Evolutionary conservation across 2,113 vertebrate species (phyloP).

Genomic region (Sinocyclocheilus anshuiensis): DNA sequence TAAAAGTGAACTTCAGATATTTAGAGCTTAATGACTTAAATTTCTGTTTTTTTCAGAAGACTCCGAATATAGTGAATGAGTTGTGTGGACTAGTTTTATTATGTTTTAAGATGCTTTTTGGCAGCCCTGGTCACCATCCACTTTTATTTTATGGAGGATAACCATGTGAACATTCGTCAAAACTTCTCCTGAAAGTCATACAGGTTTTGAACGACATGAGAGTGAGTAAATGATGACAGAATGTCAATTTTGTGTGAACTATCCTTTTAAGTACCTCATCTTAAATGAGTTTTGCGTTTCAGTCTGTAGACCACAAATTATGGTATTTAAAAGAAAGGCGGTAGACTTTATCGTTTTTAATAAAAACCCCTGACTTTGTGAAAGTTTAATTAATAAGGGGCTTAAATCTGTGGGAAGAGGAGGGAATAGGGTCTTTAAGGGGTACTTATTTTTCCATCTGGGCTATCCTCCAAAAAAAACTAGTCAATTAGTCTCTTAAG

Average conservation of each 20-base stretch:
- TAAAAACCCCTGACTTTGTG: constrained; percentile 78
- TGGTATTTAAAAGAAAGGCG: constrained; percentile 70
- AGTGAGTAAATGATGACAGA: neutral
- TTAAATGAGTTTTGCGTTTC: constrained; percentile 69
- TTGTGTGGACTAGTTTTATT: neutral
- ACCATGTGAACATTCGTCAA: neutral
- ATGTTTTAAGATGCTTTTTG: neutral
- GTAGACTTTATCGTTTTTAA: constrained; percentile 77
- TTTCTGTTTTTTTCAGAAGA: neutral
- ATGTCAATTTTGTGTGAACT: neutral
- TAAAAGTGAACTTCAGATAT: neutral
- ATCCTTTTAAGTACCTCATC: constrained; percentile 27
- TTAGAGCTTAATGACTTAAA: neutral
- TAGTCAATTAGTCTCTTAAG: constrained; percentile 81
- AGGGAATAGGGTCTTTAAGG: constrained; percentile 79
- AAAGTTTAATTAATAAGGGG: constrained; percentile 84
- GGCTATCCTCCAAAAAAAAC: constrained; percentile 80
- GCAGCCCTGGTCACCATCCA: neutral
- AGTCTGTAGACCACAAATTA: constrained; percentile 61
- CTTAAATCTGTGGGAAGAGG: constrained; percentile 76
- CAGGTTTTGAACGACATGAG: neutral
- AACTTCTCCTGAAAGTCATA: neutral
- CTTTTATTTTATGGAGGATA: neutral
- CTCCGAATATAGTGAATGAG: neutral
- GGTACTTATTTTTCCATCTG: constrained; percentile 81